Evolutionary conservation across 2,797 vertebrate genomes (phyloP).

Genomic region (Chrosomus eos): DNA sequence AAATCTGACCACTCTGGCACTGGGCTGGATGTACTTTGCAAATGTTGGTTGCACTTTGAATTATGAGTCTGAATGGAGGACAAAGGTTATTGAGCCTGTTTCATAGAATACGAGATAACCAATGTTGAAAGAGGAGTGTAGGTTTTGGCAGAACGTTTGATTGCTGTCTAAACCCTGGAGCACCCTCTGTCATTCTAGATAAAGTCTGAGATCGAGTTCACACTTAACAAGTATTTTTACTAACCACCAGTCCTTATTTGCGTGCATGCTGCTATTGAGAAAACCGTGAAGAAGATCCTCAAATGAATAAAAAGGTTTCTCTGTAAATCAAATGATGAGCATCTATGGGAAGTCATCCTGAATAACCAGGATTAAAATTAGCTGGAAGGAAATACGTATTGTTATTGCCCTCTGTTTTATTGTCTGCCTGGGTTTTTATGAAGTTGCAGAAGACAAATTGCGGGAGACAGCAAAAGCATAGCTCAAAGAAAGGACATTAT

Average conservation of each 20-base stretch:
- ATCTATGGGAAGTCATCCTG: conserved; percentile 69
- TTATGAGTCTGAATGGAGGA: conserved; percentile 35
- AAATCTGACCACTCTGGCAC: conserved; percentile 41
- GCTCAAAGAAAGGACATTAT: conserved; percentile 72
- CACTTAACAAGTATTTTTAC: conserved; percentile 9
- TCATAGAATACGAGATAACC: conserved; percentile 11
- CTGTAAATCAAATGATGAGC: conserved; percentile 63
- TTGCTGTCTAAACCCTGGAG: conserved; percentile 22
- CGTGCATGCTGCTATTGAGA: neutral
- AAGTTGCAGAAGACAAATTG: conserved; percentile 65
- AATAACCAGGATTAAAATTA: conserved; percentile 70
- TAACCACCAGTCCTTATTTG: neutral
- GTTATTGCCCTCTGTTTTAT: conserved; percentile 69
- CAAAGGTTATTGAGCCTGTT: conserved; percentile 31
- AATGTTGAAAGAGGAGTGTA: conserved; percentile 26
- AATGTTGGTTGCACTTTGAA: conserved; percentile 31
- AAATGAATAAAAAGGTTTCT: conserved; percentile 54
- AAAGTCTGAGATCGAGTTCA: conserved; percentile 7
- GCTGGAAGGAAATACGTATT: conserved; percentile 60
- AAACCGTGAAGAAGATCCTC: conserved; percentile 36
- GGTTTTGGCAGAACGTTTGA: conserved; percentile 42
- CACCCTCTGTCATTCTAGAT: conserved; percentile 16
- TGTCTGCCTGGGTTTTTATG: conserved; percentile 67
- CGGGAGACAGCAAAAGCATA: conserved; percentile 61
- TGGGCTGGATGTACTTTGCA: conserved; percentile 18